Evolutionary conservation across 1,140 invertebrate species (phyloP).

Genomic region (Drosophila elegans): DNA sequence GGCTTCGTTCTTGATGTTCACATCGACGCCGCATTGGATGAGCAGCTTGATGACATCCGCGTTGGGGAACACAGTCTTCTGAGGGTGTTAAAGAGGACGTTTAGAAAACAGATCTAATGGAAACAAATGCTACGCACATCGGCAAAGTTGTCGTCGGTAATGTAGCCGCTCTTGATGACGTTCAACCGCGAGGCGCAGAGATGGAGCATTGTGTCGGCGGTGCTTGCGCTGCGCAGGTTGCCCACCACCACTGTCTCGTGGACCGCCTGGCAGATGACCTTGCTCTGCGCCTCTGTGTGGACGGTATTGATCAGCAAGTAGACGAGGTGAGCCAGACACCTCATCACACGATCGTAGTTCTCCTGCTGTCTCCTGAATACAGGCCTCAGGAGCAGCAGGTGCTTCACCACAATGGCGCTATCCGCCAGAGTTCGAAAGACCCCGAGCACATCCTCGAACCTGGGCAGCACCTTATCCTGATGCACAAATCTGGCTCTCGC

Average conservation of each 20-base stretch:
- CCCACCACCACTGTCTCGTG: conserved; percentile 83
- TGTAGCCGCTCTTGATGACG: conserved; percentile 91
- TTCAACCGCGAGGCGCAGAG: conserved; percentile 92
- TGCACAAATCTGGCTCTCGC: conserved; percentile 58
- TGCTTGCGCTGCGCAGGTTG: conserved; percentile 89
- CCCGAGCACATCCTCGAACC: conserved; percentile 90
- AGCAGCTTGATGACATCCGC: conserved; percentile 89
- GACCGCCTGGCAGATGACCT: conserved; percentile 85
- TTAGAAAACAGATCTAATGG: background rate
- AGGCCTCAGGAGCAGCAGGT: conserved; percentile 89
- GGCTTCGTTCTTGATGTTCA: conserved; percentile 91
- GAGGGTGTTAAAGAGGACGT: background rate
- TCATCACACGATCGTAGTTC: conserved; percentile 92
- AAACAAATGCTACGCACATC: conserved; percentile 63
- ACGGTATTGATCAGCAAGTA: conserved; percentile 90
- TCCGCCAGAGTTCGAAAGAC: conserved; percentile 86
- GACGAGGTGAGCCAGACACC: conserved; percentile 92
- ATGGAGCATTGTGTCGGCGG: conserved; percentile 92
- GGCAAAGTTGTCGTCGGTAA: conserved; percentile 89
- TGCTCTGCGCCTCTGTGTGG: conserved; percentile 84
- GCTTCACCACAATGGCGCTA: conserved; percentile 86
- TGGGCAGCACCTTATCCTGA: conserved; percentile 85
- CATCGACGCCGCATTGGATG: conserved; percentile 90
- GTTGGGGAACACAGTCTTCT: conserved; percentile 90
- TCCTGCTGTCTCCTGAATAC: conserved; percentile 92